A percentile compares a stretch with the other conserved stretches of the same genome.
These are phyloP conservation scores for Pangasianodon hypophthalmus DNA, from an alignment of 2,113 vertebrate genomes.

Conservation along the genomic window DNA sequence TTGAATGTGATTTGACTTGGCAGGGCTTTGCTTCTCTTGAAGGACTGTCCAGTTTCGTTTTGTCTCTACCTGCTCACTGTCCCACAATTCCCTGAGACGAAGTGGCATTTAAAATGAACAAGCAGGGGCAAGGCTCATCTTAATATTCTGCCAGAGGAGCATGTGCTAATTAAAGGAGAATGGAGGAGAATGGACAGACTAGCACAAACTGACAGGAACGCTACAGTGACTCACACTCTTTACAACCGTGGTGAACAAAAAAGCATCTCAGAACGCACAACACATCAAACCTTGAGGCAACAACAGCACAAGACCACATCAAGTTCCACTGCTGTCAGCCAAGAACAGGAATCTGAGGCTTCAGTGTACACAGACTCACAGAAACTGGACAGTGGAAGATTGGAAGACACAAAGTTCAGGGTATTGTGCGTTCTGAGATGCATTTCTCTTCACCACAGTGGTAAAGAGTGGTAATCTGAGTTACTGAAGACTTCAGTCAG, in stretches of 20 bases:
- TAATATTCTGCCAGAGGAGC: background rate
- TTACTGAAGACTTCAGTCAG: background rate
- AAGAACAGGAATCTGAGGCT: background rate
- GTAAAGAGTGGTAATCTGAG: background rate
- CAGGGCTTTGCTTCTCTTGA: background rate
- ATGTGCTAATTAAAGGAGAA: background rate
- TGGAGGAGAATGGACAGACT: background rate
- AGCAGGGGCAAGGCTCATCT: background rate
- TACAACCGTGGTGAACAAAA: background rate
- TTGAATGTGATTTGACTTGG: background rate
- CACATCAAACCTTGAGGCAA: background rate
- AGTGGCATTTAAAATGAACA: background rate
- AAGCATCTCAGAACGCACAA: background rate
- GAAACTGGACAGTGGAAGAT: background rate
- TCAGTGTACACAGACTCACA: background rate
- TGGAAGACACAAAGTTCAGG: background rate
- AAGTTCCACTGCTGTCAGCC: background rate
- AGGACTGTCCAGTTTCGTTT: background rate
- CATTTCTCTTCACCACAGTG: background rate
- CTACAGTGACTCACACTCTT: background rate
- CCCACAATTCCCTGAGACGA: background rate
- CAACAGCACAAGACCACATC: background rate
- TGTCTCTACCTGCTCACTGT: background rate
- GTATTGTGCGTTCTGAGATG: background rate
- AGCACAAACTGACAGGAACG: background rate